Base-by-base conservation (phyloP, 2,888 invertebrate species). In the Aporophyla lueneburgensis region DNA sequence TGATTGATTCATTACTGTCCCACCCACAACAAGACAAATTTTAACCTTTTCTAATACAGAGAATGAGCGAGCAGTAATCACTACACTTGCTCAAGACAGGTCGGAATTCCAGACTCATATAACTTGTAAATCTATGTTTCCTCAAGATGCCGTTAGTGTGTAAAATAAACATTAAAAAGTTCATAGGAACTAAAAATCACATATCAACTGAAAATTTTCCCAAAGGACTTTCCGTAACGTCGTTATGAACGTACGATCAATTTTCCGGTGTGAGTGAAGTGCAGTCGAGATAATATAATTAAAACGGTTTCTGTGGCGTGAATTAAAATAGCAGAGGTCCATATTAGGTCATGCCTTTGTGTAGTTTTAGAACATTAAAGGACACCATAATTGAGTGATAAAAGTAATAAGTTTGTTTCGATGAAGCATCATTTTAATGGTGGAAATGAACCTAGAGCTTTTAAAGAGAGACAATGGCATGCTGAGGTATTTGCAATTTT, bases 231-330 rank as follows among this genome's bases (percentile, higher is more conserved):
- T 27, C 14, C n/a, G 1, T 21, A 16, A 14, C 24, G 16, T 24
- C n/a, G 3, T 27, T 59, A 14, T 14, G 7, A n/a, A 33, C 14
- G 16, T 59, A 14, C 14, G 7, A n/a, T 46, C 12, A 19, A 54
- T 53, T 56, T n/a, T 27, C 14, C 14, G 24, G 24, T 46, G 10
- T 40, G 27, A 27, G 27, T 66, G 14, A 19, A 21, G 54, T 56
- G 71, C 61, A 56, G 46, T 51, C 5, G 40, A n/a, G 27, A 62
- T 40, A 51, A 40, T 62, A 40, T n/a, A 21, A 54, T 79, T 54
- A 54, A 54, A 62, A 40, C 19, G 54, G 16, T 16, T 14, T 46
- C 33, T 21, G 40, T 24, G 19, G 7, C 10, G 61, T 49, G 40
- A 40, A 71, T 40, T 54, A 10, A 69, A 53, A 68, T 24, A 21